phyloP scores from a whole-genome alignment of 1,140 invertebrate species.

The Phymastichus coffea region DNA sequence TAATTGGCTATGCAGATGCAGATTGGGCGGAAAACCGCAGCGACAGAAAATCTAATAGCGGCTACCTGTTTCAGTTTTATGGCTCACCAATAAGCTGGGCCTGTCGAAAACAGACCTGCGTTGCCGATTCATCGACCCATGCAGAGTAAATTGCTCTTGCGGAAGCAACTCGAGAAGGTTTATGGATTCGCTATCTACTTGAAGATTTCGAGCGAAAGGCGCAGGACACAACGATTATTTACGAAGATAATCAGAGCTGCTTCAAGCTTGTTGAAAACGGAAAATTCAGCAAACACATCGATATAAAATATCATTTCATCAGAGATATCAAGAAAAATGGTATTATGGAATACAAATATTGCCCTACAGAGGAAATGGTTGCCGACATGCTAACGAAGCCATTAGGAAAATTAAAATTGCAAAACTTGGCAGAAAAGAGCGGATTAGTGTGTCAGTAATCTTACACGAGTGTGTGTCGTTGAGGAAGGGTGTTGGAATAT shows the following conservation, averaged over 20 bases:
- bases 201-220: neutral
- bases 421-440: neutral
- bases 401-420: conserved; percentile 15
- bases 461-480: neutral
- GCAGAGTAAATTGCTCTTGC: conserved; percentile 22
- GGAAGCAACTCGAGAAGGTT: conserved; percentile 1
- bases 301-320: conserved; percentile 22
- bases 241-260: conserved; percentile 15
- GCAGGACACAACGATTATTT: too few relatives aligned
- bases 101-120: conserved; percentile 21
- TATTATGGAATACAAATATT: conserved; percentile 23
- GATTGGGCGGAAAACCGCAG: conserved; percentile 27
- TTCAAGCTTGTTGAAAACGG: neutral
- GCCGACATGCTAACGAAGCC: conserved; percentile 29
- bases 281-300: conserved; percentile 4
- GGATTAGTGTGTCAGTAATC: neutral
- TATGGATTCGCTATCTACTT: conserved; percentile 3
- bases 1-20: conserved; percentile 28
- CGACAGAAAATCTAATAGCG: conserved; percentile 32
- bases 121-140: conserved; percentile 30
- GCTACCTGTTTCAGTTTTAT: conserved; percentile 24
- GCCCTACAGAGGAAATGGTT: too few relatives aligned
- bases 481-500: too few relatives aligned
- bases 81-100: conserved; percentile 26
- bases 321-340: conserved; percentile 18